Base-by-base conservation (phyloP, 2,113 vertebrate genomes). In the Bostrychus sinensis region DNA sequence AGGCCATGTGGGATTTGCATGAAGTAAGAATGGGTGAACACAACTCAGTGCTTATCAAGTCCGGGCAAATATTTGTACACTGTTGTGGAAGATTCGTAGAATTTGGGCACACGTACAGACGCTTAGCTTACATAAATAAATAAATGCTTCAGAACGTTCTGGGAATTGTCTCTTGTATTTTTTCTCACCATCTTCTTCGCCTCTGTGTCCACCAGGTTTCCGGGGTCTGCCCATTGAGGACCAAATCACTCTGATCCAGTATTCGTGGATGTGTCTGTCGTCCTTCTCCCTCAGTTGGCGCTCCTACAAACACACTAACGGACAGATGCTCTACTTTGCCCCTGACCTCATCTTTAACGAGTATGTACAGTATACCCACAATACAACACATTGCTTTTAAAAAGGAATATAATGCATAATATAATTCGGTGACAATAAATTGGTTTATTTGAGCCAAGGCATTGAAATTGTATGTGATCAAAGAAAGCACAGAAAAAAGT, bases 221-320 rank as follows among this genome's bases (percentile, higher is more conserved):
- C 94, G 95, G 85, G 93, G 94, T 84, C 92, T 99, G 94, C 97
- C 96, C 89, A 97, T 99, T 11, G 97, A 99, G 94, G 97, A 99
- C 95, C 97, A 99, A 93, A 98, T 99, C 90, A 98, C 95, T 84
- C 93, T 99, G 91, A 99, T 99, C 92, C 97, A 99, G 93, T 99
- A 99, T 92, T 99, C 97, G 25, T 99, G 97, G 97, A 99, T 99
- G 97, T 98, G 97, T 93, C 94, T 99, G 20, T 98, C 96, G 66
- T 98, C 97, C 19, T 99, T 99, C 91, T 94, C 95, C 79, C 96
- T 99, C 94, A 98, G 97, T 86, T 99, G 97, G 97, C 94, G 97
- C 87, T 99, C 97, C 2, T 99, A 98, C 92, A 97, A 98, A 93
- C 97, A 99, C 83, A 98, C 97, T 81, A 99, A 96, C 84, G 96